These are phyloP conservation scores for Drosophila quadrilineata DNA, from an alignment of 1,140 invertebrate species.

Conservation along the genomic window DNA sequence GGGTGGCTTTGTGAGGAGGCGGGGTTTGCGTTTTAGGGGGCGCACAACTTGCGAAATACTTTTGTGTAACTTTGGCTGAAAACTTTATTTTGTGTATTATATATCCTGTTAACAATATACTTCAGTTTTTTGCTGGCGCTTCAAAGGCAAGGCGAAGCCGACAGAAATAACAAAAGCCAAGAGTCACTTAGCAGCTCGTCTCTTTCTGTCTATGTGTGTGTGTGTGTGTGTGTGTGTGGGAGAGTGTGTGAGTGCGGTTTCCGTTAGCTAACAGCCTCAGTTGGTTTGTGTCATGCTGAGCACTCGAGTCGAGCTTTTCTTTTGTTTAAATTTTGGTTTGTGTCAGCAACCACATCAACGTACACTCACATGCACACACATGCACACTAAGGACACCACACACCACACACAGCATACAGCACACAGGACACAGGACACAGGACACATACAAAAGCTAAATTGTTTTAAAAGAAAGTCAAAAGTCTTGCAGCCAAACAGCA, in stretches of 20 bases:
- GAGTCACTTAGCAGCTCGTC: conserved; percentile 68
- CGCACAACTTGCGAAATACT: conserved; percentile 75
- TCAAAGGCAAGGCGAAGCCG: conserved; percentile 56
- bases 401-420: conserved; percentile 23
- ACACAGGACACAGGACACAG: conserved; percentile 12
- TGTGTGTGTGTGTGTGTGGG: conserved; percentile 8
- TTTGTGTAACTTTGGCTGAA: conserved; percentile 80
- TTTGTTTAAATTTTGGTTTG: conserved; percentile 80
- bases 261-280: conserved; percentile 75
- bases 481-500: conserved; percentile 53
- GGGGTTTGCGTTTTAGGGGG: too few species aligned
- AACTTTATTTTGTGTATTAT: conserved; percentile 80
- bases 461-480: conserved; percentile 79
- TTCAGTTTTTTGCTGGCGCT: conserved; percentile 62
- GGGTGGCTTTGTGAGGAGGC: neutral
- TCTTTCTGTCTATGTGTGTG: neutral
- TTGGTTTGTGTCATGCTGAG: conserved; percentile 69
- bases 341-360: conserved; percentile 75
- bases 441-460: conserved; percentile 66
- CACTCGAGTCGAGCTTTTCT: conserved; percentile 63
- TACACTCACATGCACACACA: conserved; percentile 39
- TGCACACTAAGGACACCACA: conserved; percentile 9
- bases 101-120: conserved; percentile 80
- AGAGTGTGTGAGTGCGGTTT: conserved; percentile 69
- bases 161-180: conserved; percentile 68